Percentiles rank a stretch among this genome's conserved stretches.
phyloP scores from a whole-genome alignment of 2,888 invertebrate species.

The Entomobrya proxima region DNA sequence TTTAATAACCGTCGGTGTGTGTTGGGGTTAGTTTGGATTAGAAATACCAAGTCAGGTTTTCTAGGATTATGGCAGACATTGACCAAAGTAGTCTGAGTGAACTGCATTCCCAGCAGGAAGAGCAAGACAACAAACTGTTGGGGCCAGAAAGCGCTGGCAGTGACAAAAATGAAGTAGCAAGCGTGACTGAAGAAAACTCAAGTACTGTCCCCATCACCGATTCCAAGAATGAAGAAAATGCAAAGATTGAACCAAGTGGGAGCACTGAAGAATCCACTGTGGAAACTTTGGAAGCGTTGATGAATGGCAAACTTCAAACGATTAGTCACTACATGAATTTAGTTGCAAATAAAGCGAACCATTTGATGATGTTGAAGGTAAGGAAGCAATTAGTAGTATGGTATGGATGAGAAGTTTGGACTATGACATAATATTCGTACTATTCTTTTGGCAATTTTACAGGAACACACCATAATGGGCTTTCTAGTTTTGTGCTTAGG shows the following conservation, averaged over 20 bases:
- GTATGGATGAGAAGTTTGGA: neutral
- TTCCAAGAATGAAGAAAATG: too few relatives aligned
- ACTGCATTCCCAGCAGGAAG: too few relatives aligned
- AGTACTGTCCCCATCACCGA: too few relatives aligned
- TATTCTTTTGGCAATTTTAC: neutral
- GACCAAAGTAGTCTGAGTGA: too few relatives aligned
- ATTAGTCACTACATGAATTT: conserved; percentile 37
- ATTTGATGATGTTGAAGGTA: conserved; percentile 47
- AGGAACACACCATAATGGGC: conserved; percentile 67
- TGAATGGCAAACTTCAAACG: conserved; percentile 6
- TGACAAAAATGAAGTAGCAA: neutral
- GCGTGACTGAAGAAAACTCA: neutral
- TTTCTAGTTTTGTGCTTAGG: conserved; percentile 68
- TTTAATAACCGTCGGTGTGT: too few relatives aligned
- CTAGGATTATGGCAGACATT: too few relatives aligned
- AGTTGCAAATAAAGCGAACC: conserved; percentile 24
- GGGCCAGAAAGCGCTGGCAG: neutral
- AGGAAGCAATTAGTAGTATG: neutral
- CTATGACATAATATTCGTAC: too few relatives aligned
- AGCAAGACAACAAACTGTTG: too few relatives aligned
- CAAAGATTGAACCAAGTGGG: too few relatives aligned
- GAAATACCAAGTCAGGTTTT: too few relatives aligned
- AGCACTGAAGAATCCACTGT: neutral
- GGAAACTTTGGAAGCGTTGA: neutral
- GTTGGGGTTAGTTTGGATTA: too few relatives aligned